These are phyloP conservation scores for Acanthiza pusilla DNA, from an alignment of 2,797 vertebrate genomes.

Conservation along the genomic window DNA sequence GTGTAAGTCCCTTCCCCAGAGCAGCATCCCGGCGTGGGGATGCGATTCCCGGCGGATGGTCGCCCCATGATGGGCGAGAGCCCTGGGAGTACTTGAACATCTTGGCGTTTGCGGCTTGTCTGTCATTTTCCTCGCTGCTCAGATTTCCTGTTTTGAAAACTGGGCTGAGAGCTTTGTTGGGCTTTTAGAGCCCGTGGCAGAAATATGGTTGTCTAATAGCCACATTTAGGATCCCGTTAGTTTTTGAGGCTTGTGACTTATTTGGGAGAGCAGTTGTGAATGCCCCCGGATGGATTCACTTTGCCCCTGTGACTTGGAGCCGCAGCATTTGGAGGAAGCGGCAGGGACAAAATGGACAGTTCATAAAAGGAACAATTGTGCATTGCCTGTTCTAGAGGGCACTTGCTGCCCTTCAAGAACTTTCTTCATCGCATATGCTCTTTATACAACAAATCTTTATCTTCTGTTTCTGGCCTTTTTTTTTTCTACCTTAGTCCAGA, in stretches of 20 bases:
- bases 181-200: background rate
- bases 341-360: slow-evolving; percentile 65
- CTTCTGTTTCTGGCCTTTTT: background rate
- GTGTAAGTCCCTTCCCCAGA: background rate
- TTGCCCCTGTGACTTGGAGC: background rate
- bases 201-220: background rate
- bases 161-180: background rate
- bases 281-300: background rate
- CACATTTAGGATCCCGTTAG: background rate
- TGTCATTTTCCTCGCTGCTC: slow-evolving; percentile 27
- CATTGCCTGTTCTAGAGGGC: slow-evolving; percentile 57
- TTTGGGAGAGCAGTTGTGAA: background rate
- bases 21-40: background rate
- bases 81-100: background rate
- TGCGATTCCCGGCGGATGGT: background rate
- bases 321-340: slow-evolving; percentile 16
- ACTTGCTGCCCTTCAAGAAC: slow-evolving; percentile 70
- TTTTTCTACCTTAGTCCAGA: slow-evolving; percentile 13
- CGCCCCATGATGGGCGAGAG: background rate
- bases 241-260: background rate
- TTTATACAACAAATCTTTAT: slow-evolving; percentile 50
- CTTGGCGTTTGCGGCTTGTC: background rate
- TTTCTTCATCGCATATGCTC: slow-evolving; percentile 61
- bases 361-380: slow-evolving; percentile 62
- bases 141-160: slow-evolving; percentile 39